A percentile compares a stretch with the other conserved stretches of the same genome.
Evolutionary conservation across 1,140 invertebrate species (phyloP).

Genomic region (Drosophila serrata): DNA sequence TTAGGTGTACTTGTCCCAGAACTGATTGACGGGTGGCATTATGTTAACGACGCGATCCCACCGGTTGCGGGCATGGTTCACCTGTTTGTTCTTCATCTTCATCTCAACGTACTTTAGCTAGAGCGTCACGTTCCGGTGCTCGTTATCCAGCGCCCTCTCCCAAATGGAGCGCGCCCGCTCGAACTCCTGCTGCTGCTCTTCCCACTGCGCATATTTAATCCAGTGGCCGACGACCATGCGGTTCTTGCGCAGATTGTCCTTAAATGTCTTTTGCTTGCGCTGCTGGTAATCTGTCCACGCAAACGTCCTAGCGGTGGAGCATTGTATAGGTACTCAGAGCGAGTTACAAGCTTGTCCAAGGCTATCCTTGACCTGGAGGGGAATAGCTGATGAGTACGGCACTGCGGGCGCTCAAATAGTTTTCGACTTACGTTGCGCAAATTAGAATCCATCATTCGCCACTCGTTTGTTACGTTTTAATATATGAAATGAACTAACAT

Average conservation of each 20-base stretch:
- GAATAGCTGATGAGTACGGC: neutral
- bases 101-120: conserved; percentile 99
- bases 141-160: conserved; percentile 98
- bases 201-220: conserved; percentile 99
- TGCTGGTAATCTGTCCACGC: conserved; percentile 96
- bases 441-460: conserved; percentile 63
- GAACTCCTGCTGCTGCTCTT: conserved; percentile 99
- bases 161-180: conserved; percentile 96
- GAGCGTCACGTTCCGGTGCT: conserved; percentile 96
- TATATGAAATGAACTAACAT: conserved; percentile 21
- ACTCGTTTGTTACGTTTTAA: neutral
- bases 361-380: conserved; percentile 90
- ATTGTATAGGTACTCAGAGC: neutral
- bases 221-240: conserved; percentile 96
- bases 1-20: conserved; percentile 99
- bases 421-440: conserved; percentile 65
- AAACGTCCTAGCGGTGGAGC: conserved; percentile 87
- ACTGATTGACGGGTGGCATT: conserved; percentile 98
- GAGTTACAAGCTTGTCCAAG: fast-evolving
- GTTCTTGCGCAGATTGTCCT: conserved; percentile 99
- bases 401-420: too few species aligned
- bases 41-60: conserved; percentile 99
- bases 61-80: conserved; percentile 99
- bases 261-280: conserved; percentile 97
- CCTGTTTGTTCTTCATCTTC: conserved; percentile 98